phyloP scores from a whole-genome alignment of 2,113 vertebrate genomes.

The Pica pica region DNA sequence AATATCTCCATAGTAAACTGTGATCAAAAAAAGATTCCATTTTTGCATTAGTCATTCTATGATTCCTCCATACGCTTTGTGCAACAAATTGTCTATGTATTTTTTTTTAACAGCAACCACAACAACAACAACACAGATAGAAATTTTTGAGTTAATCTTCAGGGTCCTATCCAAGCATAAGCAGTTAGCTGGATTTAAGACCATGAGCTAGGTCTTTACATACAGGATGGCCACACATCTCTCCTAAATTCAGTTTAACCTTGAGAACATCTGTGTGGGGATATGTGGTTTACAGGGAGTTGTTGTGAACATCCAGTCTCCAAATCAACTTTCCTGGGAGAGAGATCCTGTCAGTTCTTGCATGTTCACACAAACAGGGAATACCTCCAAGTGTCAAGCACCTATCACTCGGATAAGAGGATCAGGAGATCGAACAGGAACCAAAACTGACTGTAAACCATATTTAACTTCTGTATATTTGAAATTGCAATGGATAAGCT shows the following conservation, averaged over 20 bases:
- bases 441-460: not conserved
- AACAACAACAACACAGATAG: not conserved
- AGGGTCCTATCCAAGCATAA: not conserved
- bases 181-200: not conserved
- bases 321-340: not conserved
- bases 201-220: not conserved
- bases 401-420: not conserved
- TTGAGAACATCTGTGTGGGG: not conserved
- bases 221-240: not conserved
- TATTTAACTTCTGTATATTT: not conserved
- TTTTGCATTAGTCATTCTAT: not conserved
- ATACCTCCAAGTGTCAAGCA: not conserved
- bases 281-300: not conserved
- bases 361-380: not conserved
- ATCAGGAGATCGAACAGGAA: not conserved
- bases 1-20: not conserved
- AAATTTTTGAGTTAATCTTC: not conserved
- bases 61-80: not conserved
- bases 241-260: not conserved
- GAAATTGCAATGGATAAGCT: not conserved
- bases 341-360: not conserved
- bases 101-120: not conserved
- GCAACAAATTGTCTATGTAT: not conserved
- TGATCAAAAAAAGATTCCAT: not conserved
- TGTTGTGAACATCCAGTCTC: not conserved